These are phyloP conservation scores for Cephalotes varians DNA, from an alignment of 2,888 invertebrate genomes.

Conservation along the genomic window DNA sequence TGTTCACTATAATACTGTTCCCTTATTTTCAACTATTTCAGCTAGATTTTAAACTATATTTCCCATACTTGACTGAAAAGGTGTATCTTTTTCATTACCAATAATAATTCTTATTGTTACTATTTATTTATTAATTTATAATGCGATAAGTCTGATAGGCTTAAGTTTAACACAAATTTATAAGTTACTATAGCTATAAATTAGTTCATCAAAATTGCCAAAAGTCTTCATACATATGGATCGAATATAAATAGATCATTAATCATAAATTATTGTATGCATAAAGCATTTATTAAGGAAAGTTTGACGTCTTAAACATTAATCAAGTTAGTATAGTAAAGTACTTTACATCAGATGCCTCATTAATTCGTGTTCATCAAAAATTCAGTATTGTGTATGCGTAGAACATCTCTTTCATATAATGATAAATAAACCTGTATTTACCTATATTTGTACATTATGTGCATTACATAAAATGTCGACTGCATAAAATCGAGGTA, in stretches of 20 bases:
- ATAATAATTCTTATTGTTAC: slow-evolving; percentile 47
- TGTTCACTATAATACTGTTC: slow-evolving; percentile 21
- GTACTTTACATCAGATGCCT: slow-evolving; percentile 66
- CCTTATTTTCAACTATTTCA: slow-evolving; percentile 19
- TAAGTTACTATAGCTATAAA: slow-evolving; percentile 58
- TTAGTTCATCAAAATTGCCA: slow-evolving; percentile 58
- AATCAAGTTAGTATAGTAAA: slow-evolving; percentile 65
- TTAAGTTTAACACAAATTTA: slow-evolving; percentile 68
- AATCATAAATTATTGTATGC: slow-evolving; percentile 58
- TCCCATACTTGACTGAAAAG: slow-evolving; percentile 19
- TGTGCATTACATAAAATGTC: slow-evolving; percentile 54
- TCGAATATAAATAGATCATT: slow-evolving; percentile 56
- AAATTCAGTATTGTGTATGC: slow-evolving; percentile 69
- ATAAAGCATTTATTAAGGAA: slow-evolving; percentile 65
- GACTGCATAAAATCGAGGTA: slow-evolving; percentile 54
- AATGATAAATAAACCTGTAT: slow-evolving; percentile 70
- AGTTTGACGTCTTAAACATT: slow-evolving; percentile 68
- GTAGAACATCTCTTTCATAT: slow-evolving; percentile 66
- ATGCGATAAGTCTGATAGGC: slow-evolving; percentile 74
- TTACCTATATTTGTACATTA: slow-evolving; percentile 69
- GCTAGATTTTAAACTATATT: slow-evolving; percentile 21
- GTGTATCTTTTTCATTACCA: slow-evolving; percentile 30
- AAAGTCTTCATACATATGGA: slow-evolving; percentile 55
- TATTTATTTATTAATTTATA: slow-evolving; percentile 67
- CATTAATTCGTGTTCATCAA: slow-evolving; percentile 71